Conservation (phyloP, 2,113 vertebrate genomes). For the Piaya cayana region DNA sequence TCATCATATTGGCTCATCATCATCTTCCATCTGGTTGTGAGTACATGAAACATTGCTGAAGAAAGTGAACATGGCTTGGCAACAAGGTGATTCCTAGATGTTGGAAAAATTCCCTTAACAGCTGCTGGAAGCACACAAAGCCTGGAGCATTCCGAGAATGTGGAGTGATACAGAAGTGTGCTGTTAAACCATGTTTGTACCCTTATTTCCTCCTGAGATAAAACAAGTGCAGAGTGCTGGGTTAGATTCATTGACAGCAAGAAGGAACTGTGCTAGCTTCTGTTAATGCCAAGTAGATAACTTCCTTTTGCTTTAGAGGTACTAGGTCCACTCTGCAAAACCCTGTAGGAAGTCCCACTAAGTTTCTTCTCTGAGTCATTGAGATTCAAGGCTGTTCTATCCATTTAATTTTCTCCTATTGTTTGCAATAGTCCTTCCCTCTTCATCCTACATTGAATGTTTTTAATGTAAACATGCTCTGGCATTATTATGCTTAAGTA, state of each 20-base stretch:
- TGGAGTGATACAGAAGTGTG: slow-evolving; percentile 49
- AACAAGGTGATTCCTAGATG: slow-evolving; percentile 9
- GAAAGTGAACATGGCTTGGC: neutral
- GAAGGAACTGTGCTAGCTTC: slow-evolving; percentile 17
- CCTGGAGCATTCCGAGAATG: slow-evolving; percentile 35
- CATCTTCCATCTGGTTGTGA: neutral
- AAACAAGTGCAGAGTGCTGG: slow-evolving; percentile 50
- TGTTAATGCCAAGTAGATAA: neutral
- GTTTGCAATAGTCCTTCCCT: slow-evolving; percentile 1
- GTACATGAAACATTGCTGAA: neutral
- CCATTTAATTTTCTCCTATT: neutral
- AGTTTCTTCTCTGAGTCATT: neutral
- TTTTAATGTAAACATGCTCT: slow-evolving; percentile 47
- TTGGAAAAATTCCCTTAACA: slow-evolving; percentile 26
- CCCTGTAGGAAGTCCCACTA: neutral
- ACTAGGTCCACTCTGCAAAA: neutral
- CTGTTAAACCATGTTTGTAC: slow-evolving; percentile 70
- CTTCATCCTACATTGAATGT: neutral
- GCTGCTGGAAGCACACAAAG: slow-evolving; percentile 30
- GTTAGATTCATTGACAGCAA: neutral
- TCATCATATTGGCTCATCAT: neutral
- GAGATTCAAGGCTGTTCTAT: slow-evolving; percentile 8
- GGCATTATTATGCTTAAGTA: slow-evolving; percentile 1
- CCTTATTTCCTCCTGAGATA: slow-evolving; percentile 64
- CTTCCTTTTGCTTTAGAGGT: neutral